phyloP scores from a whole-genome alignment of 1,140 invertebrate genomes.

The Samia ricini region DNA sequence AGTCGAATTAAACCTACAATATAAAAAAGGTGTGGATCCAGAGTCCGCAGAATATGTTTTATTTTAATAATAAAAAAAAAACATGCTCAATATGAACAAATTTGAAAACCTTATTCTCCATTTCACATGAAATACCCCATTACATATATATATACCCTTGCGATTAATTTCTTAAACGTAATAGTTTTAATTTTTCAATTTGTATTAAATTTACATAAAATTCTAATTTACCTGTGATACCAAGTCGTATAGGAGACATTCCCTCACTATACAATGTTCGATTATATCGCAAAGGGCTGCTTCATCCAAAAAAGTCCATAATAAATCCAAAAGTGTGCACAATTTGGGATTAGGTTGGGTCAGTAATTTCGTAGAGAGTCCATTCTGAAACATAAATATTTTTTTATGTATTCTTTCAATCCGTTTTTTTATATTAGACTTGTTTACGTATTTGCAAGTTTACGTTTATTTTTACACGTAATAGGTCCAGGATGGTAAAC shows the following conservation, averaged over 20 bases:
- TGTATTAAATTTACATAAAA: background rate
- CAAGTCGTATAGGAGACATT: slow-evolving; percentile 61
- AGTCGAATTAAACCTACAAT: too few species aligned
- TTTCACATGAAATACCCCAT: too few species aligned
- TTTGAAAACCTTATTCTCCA: too few species aligned
- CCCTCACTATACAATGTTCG: slow-evolving; percentile 65
- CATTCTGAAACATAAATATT: slow-evolving; percentile 28
- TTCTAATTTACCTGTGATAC: slow-evolving; percentile 49
- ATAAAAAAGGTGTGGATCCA: too few species aligned
- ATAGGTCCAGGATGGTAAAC: too few species aligned
- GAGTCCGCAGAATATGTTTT: too few species aligned
- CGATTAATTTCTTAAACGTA: too few species aligned
- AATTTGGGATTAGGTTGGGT: slow-evolving; percentile 49
- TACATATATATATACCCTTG: too few species aligned
- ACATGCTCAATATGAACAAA: too few species aligned
- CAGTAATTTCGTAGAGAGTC: slow-evolving; percentile 41
- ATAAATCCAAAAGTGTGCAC: slow-evolving; percentile 49
- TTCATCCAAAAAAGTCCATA: slow-evolving; percentile 70
- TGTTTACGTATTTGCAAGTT: background rate
- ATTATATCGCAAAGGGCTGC: slow-evolving; percentile 59
- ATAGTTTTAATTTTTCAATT: background rate
- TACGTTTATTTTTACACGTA: too few species aligned
- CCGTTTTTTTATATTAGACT: too few species aligned
- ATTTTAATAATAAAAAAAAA: too few species aligned
- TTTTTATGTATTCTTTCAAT: background rate